Evolutionary conservation across 2,888 invertebrate genomes (phyloP), one percentile per base, ranked within the genome.

Genomic region (Ichneumoninae sp.): DNA sequence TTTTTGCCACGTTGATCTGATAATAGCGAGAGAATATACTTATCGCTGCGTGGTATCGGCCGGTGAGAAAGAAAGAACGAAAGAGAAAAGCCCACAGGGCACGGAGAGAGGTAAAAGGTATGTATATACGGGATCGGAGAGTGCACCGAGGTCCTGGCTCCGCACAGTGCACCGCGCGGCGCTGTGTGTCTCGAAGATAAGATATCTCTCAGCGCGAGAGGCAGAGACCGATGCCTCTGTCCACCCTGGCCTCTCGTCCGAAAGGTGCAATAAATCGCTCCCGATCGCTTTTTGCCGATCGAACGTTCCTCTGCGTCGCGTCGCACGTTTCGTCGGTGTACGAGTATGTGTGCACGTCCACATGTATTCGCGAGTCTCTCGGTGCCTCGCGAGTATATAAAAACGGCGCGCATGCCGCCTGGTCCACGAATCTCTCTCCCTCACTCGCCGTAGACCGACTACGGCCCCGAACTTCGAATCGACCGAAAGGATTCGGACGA

Each of bases 261-360:
- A 92, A 90, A 91, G 90, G 88, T 89, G 90, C 89, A 91, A 93
- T 93, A 93, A 93, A 93, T 93, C 92, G 92, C 92, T 89, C 90
- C 89, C 83, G 88, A 92, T 93, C 91, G 90, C 90, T 91, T 92
- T 91, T 92, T 92, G 89, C 91, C 92, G 91, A 92, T 93, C 92
- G 89, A 87, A 81, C 84, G 87, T 88, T 83, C 82, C 79, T 76
- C 54, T 40, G 52, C 71, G 71, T 80, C 76, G 82, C 85, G 82
- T 82, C 82, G 84, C 80, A 30, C 63, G 76, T 81, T 73, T 82
- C 44, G 44, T 74, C 69, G 44, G 70, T 63, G 10, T 47, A 71
- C 36, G 52, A 47, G 44, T 68, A n/a, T 74, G 33, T 70, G 13
- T 50, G 19, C 50, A 26, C 7, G 26, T 22, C 8, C 26, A 2